Base-by-base conservation (phyloP, 2,113 vertebrate species). In the Trinectes maculatus region DNA sequence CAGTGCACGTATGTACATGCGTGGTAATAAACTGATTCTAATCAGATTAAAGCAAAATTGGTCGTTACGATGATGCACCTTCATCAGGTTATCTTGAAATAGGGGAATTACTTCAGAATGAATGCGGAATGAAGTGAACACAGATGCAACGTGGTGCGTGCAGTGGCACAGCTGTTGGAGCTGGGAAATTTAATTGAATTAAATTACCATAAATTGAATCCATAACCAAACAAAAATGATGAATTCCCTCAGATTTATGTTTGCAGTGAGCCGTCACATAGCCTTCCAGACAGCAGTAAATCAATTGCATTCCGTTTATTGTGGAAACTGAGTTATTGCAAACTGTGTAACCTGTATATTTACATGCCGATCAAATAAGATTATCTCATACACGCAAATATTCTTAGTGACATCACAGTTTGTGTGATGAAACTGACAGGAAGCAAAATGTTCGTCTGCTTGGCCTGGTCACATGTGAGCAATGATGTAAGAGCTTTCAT, bases 111-210 rank as follows among this genome's bases (percentile, higher is more conserved):
- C 25, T 54, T 55, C 16, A 31, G n/a, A 58, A 63, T 71, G 21
- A 33, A 75, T 71, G 34, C 64, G 31, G 47, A 71, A 42, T 49
- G 55, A 53, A 7, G 34, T 43, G 63, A 69, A 42, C 57, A 54
- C 18, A 43, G 28, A 51, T 46, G 15, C 54, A 47, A 57, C 18
- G 13, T 29, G 51, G 42, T 46, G 37, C 37, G 55, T 37, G 47
- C 28, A 60, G 53, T 2, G 24, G 42, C 63, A 48, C 69, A 77
- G 70, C 54, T 78, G 70, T 60, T 46, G 59, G 47, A 56, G 59
- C 60, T 39, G 15, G 25, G 31, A 58, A 34, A 29, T 58, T 3
- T 28, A 60, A 55, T 16, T 71, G 21, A 67, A 55, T 74, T 29
- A 26, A 67, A 75, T 66, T 60, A 63, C 16, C 39, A 62, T 62